Base-by-base conservation (phyloP, 2,797 vertebrate species). In the Basileuterus tristriatus region DNA sequence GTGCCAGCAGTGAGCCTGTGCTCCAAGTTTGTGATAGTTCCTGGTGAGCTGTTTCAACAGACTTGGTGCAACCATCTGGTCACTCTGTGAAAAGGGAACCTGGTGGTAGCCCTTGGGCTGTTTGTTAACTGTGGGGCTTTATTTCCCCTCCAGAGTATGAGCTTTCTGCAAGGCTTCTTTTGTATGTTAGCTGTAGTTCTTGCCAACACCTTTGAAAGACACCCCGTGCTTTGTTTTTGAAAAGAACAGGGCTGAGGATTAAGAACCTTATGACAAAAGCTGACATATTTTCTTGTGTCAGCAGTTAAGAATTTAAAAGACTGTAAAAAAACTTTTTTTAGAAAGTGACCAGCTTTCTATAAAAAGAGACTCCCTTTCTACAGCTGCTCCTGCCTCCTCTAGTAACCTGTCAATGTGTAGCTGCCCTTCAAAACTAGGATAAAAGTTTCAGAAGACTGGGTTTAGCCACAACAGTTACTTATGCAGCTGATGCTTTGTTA, bases 351-450 rank as follows among this genome's bases (percentile, higher is more conserved):
- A 5, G 37, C 37, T 37, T 37, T 37, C 37, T 37, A 37, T 37
- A 37, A 37, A 37, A 37, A 37, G 37, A 37, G 37, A 37, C 17
- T 69, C 41, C 13, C 22, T 32, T 70, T 81, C 27, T 64, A 4
- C 16, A 47, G 26, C 6, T 0, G 0, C 7, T 49, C 18, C 12
- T 0, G 0, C 9, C 11, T 6, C 2, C 15, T 58, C 0, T 1
- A 39, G 49, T 44, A 71, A 44, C 21, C 21, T 36, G 8, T 30
- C 64, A 44, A 49, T 30, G 18, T 32, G 43, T 43, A 64, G 32
- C 37, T 90, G 36, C 23, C 23, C 5, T 41, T 41, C 6, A 60
- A 46, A 80, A 58, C 27, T 3, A 8, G 36, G 22, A 8, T n/a
- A 52, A 30, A 69, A 46, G 12, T 41, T 83, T 87, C 56, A 77